phyloP scores from a whole-genome alignment of 2,888 invertebrate genomes.

The Cenopis cana region DNA sequence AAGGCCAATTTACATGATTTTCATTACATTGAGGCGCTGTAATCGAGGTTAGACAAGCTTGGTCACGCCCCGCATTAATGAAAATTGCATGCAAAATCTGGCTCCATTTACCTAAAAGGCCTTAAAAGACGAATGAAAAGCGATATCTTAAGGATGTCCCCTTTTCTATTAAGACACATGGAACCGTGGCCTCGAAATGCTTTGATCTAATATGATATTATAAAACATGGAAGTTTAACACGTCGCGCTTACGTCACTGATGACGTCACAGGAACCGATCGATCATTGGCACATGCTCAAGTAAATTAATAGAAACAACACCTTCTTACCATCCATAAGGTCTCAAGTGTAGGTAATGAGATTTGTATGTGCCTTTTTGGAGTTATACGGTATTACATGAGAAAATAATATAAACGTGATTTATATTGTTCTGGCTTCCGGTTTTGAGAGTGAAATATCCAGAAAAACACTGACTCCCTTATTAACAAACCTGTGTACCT shows the following conservation, averaged over 20 bases:
- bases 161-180: neutral
- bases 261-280: slow-evolving; percentile 29
- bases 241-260: slow-evolving; percentile 21
- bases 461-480: neutral
- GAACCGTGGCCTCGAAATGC: neutral
- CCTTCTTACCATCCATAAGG: neutral
- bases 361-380: neutral
- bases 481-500: no score
- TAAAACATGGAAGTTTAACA: neutral
- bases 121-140: neutral
- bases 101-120: no score
- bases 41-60: no score
- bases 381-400: slow-evolving; percentile 2
- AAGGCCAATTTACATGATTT: no score
- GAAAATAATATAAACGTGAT: slow-evolving; percentile 9
- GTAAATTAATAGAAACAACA: slow-evolving; percentile 20
- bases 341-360: neutral
- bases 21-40: no score
- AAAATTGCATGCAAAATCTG: no score
- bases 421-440: slow-evolving; percentile 5
- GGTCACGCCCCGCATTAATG: no score
- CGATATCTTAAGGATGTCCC: neutral
- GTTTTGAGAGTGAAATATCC: neutral
- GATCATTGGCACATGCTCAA: slow-evolving; percentile 28
- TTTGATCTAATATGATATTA: neutral